Evolutionary conservation across 2,797 vertebrate species (phyloP), one percentile per base, ranked within the genome.

Genomic region (Nannoperca obscura): DNA sequence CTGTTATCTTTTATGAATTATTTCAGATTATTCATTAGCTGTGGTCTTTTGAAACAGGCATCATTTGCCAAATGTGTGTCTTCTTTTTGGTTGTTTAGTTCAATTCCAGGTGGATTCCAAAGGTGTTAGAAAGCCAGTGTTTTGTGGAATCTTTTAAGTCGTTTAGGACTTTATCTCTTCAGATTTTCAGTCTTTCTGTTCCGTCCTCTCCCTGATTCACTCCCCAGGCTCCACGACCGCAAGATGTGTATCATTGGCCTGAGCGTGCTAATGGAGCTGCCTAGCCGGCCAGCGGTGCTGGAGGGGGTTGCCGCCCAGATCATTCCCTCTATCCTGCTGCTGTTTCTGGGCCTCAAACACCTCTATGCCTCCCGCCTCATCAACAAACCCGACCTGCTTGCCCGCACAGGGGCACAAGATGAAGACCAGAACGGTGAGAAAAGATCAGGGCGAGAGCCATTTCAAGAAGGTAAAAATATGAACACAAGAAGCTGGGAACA

Each of bases 241-340:
- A 99, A 99, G 92, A 97, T 99, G 96, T 99, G 98, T 84, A 97
- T 99, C 92, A 97, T 99, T 34, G 98, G 98, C 61, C 94, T 99
- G 76, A 98, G 97, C 42, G 95, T 98, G 74, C 92, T 99, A 65
- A 95, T 99, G 95, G 97, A 98, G 84, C 92, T 99, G 59, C 97
- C 97, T 7, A 95, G 93, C 67, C 94, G 98, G 49, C 97, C 97
- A 0, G 94, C 95, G 0, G 96, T 95, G 1, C 93, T 99, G 24
- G 96, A 97, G 30, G 95, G 95, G 0, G 96, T 98, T 6, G 96
- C 93, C 0, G 94, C 92, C 9, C 96, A 99, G 93, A 97, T 99
- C 24, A 92, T 99, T 20, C 98, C 98, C 67, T 99, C 97, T 2
- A 91, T 99, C 59, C 96, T 99, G 7, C 97, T 99, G 46, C 96